Base-by-base conservation (phyloP, 1,140 invertebrate genomes). In the Ooceraea biroi region DNA sequence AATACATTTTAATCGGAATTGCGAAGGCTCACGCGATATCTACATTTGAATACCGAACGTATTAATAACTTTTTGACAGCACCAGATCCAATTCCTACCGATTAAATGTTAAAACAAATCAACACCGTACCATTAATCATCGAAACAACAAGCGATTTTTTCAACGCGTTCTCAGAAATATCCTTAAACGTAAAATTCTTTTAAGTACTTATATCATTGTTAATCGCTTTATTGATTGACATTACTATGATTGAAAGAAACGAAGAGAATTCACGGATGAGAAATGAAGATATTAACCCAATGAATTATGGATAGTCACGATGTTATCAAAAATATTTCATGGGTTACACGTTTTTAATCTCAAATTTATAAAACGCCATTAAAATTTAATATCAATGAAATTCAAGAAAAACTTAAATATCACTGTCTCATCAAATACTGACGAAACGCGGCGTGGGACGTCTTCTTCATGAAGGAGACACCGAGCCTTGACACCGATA, bases 401-500 rank as follows among this genome's bases (percentile, higher is more conserved):
- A 77, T 44, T 78, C 10, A 2, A 4, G n/a, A 10, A 8, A 3
- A 71, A n/a, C n/a, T n/a, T 80, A 69, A 58, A 69, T 58, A 71
- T 71, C 52, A 78, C 57, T 57, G 50, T 57, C 46, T 52, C 60
- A 27, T 66, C 36, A 66, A 66, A 52, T 17, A 30, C 10, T 22
- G 44, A 41, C 5, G 41, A 41, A 22, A 65, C 27, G 73, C 46
- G 25, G n/a, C 12, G 41, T 22, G 12, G 44, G 46, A 57, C 30
- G 50, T 80, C 65, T 80, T 80, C 52, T 69, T 80, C n/a, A 17
- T 36, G 36, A 44, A 44, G 63, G 12, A 71, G 50, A 68, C 22
- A 22, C 36, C 65, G 25, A 41, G 74, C 19, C 48, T 80, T 58
- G 65, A 80, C 44, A 85, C 78, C 82, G 85, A 89, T 92, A 92